phyloP scores from a whole-genome alignment of 1,140 invertebrate species.

The Drosophila mauritiana region DNA sequence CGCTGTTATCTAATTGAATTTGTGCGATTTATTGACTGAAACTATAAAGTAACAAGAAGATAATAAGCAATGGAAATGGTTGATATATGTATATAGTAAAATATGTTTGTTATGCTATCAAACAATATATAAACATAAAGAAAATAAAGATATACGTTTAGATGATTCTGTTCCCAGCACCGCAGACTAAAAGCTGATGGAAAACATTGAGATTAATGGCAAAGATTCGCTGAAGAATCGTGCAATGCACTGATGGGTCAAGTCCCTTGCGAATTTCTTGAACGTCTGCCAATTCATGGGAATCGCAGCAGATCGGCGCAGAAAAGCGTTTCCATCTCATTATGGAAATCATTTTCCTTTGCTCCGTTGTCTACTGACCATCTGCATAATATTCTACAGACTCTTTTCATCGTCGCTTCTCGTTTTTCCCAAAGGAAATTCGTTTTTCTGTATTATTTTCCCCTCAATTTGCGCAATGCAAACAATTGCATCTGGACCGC shows the following conservation, averaged over 20 bases:
- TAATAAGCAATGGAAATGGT: background rate
- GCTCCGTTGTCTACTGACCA: slow-evolving; percentile 13
- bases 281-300: slow-evolving; percentile 40
- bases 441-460: background rate
- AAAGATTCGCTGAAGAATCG: background rate
- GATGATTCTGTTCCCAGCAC: background rate
- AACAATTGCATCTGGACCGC: slow-evolving; percentile 46
- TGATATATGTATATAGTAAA: background rate
- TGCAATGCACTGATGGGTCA: slow-evolving; percentile 18
- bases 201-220: slow-evolving; percentile 10
- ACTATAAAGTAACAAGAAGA: background rate
- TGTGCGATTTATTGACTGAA: slow-evolving; percentile 25
- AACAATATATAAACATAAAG: background rate
- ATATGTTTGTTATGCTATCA: too few relatives aligned
- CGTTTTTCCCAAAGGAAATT: slow-evolving; percentile 18
- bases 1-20: slow-evolving; percentile 66
- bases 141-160: background rate
- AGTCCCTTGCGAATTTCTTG: slow-evolving; percentile 20
- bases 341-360: slow-evolving; percentile 7
- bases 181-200: background rate
- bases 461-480: slow-evolving; percentile 52
- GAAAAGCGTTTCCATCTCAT: slow-evolving; percentile 17
- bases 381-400: slow-evolving; percentile 29
- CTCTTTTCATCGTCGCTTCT: slow-evolving; percentile 47
- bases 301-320: slow-evolving; percentile 12